A percentile compares a stretch with the other conserved stretches of the same genome.
Conservation (phyloP, 2,888 invertebrate genomes). For the Blomia tropicalis region DNA sequence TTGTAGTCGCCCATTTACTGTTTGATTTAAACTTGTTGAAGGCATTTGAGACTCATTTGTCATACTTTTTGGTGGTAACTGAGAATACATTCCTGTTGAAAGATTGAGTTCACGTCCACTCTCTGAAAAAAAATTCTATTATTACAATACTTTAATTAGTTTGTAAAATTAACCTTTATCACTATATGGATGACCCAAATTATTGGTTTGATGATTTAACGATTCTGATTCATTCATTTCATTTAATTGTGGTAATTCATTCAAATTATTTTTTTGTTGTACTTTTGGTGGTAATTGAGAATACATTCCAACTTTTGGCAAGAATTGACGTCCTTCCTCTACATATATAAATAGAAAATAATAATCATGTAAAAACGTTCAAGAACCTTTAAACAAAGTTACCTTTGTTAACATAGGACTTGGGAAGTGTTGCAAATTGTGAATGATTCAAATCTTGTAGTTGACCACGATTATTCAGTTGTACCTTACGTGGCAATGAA, state of each 20-base stretch:
- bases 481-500: slow-evolving; percentile 5
- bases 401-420: background rate
- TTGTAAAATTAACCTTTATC: background rate
- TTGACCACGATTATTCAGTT: slow-evolving; percentile 4
- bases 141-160: background rate
- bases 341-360: background rate
- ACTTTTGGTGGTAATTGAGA: slow-evolving; percentile 7
- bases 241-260: background rate
- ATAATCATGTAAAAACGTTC: background rate
- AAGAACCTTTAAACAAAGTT: background rate
- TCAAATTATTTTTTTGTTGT: background rate
- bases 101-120: background rate
- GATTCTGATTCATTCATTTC: too few species aligned
- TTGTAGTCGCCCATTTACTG: too few species aligned
- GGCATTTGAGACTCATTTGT: too few species aligned
- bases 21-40: too few species aligned
- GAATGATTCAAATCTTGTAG: too few species aligned
- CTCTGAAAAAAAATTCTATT: background rate
- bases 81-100: slow-evolving; percentile 9
- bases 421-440: too few species aligned
- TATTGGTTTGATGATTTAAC: too few species aligned
- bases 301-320: background rate
- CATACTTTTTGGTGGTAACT: slow-evolving; percentile 6
- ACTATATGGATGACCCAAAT: background rate
- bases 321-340: background rate